Evolutionary conservation across 2,797 vertebrate genomes (phyloP), one percentile per base, ranked within the genome.

Genomic region (Sebastes oblongus): DNA sequence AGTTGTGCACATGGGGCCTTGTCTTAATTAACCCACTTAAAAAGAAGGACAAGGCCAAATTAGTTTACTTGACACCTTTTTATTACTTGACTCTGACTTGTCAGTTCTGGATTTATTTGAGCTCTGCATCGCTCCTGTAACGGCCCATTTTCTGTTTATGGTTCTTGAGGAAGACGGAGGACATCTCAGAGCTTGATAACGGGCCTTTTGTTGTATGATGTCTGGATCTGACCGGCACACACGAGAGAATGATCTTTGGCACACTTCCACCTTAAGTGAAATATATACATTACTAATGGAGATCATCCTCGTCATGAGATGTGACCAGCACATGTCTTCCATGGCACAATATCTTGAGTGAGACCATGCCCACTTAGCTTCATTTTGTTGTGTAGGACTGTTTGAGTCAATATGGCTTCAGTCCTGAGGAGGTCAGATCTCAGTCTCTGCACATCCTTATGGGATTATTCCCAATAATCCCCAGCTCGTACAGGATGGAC

Each of bases 401-500:
- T 52, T 78, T 4, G 13, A 55, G 68, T 81, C 34, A 60, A 67
- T 70, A 81, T 77, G 64, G 74, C 77, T 86, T 62, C 62, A 76
- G 80, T 85, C 75, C 70, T 22, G 30, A 16, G 20, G 32, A 68
- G 50, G 60, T 85, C 67, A 22, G n/a, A 27, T 52, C 60, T 96
- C 88, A 98, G 92, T 96, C 95, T 16, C 96, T 93, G 86, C 98
- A 99, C 68, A 94, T 86, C 72, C 78, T 94, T 89, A 96, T 86
- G 52, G 97, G 96, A 91, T 96, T 97, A 92, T 97, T 97, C 77
- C 98, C 98, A 88, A 99, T 97, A 90, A 99, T 96, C 80, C 98
- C 98, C 73, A 99, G 94, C 94, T 99, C 98, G 66, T 99, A 98
- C 34, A 99, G 93, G 94, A 99, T 96, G 39, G 98, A 96, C 83